Percentiles rank a stretch among this genome's conserved stretches.
Conservation (phyloP, 1,140 invertebrate genomes). For the Papilio polytes region DNA sequence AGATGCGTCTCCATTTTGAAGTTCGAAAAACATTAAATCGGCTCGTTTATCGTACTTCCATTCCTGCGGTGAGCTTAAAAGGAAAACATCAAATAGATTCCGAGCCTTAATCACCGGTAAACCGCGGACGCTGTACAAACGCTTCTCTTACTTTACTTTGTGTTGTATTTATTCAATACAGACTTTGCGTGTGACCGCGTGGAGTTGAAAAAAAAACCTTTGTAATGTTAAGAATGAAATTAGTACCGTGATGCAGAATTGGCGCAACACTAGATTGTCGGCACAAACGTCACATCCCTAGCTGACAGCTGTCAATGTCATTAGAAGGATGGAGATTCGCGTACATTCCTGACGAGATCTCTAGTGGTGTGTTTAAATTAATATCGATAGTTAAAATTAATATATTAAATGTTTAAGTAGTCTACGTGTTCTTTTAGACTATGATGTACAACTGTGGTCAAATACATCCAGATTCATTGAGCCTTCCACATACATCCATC, state of each 20-base stretch:
- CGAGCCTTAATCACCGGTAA: conserved; percentile 27
- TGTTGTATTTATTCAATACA: background rate
- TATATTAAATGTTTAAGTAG: too few species aligned
- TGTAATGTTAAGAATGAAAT: background rate
- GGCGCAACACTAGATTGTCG: too few species aligned
- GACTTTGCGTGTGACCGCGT: background rate
- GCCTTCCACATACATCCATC: too few species aligned
- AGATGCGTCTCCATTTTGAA: background rate
- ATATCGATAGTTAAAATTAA: too few species aligned
- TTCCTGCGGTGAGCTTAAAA: conserved; percentile 19
- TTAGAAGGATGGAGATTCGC: too few species aligned
- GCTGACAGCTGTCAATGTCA: too few species aligned
- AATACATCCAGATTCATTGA: too few species aligned
- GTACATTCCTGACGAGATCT: too few species aligned
- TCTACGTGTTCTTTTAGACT: background rate
- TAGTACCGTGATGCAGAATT: too few species aligned
- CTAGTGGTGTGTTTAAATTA: too few species aligned
- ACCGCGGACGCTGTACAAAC: conserved; percentile 23
- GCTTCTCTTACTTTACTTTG: conserved; percentile 15
- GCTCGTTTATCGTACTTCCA: conserved; percentile 15
- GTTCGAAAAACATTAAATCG: background rate
- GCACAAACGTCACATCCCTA: too few species aligned
- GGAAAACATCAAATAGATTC: conserved; percentile 38
- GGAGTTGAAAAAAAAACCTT: background rate
- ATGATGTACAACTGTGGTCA: too few species aligned